A percentile compares a stretch with the other conserved stretches of the same genome.
These are phyloP conservation scores for Drosophila ogumai DNA, from an alignment of 1,140 invertebrate species.

Conservation along the genomic window DNA sequence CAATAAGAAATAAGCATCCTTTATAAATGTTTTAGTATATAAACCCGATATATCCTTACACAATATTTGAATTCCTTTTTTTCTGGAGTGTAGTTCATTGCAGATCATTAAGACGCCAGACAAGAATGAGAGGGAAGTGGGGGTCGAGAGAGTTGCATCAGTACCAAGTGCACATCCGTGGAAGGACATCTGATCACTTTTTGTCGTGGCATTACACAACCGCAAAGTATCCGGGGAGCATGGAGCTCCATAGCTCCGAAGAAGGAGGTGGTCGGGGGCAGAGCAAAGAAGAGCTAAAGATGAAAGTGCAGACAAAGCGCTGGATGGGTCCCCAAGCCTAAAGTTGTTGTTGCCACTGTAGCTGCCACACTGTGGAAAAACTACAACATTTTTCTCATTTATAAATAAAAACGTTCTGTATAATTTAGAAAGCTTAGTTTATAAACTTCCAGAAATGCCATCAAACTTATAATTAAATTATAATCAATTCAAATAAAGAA, in stretches of 20 bases:
- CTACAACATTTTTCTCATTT: not conserved
- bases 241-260: constrained; percentile 1
- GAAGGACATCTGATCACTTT: constrained; percentile 84
- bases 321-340: constrained; percentile 54
- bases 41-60: not conserved
- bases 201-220: constrained; percentile 72
- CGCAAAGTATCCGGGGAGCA: constrained; percentile 39
- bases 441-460: no score
- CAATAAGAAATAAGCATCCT: not conserved
- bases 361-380: constrained; percentile 9
- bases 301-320: constrained; percentile 75
- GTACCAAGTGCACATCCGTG: constrained; percentile 76
- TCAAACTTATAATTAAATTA: not conserved
- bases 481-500: no score
- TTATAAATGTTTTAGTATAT: no score
- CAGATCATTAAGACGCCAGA: constrained; percentile 79
- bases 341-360: constrained; percentile 29
- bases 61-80: not conserved
- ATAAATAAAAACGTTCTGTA: rapidly evolving
- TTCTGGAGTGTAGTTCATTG: constrained; percentile 10
- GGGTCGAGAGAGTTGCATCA: constrained; percentile 28
- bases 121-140: constrained; percentile 23
- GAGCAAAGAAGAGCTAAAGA: constrained; percentile 47
- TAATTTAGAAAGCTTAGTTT: not conserved
- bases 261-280: constrained; percentile 26